Evolutionary conservation across 2,797 vertebrate species (phyloP).

Genomic region (Phalanger gymnotis): DNA sequence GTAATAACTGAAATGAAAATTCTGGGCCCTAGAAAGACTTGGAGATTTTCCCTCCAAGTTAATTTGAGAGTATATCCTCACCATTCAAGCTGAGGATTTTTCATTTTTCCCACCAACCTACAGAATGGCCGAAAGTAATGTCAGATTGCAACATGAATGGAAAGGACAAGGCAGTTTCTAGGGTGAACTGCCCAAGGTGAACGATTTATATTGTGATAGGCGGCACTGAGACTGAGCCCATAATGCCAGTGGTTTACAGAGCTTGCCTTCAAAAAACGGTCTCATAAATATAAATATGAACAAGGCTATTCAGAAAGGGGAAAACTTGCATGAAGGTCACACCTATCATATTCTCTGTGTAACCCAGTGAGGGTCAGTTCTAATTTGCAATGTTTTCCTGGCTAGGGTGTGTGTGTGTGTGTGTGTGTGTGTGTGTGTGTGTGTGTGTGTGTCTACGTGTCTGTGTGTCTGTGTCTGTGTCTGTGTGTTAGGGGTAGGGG

Average conservation of each 20-base stretch:
- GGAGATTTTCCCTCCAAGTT: conserved; percentile 3
- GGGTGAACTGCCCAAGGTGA: not conserved
- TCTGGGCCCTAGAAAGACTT: conserved; percentile 8
- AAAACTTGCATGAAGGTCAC: not conserved
- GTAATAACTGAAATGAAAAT: conserved; percentile 37
- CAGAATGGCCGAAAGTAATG: too few relatives aligned
- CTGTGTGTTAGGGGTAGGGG: not conserved
- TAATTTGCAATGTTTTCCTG: not conserved
- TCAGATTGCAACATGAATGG: not conserved
- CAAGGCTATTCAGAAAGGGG: not conserved
- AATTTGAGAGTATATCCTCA: conserved; percentile 12
- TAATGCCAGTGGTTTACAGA: not conserved
- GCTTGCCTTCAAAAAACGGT: not conserved
- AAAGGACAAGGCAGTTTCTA: not conserved
- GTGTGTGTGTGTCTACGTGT: too few relatives aligned
- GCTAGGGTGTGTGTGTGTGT: not conserved
- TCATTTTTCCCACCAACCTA: not conserved
- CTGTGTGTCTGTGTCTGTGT: too few relatives aligned
- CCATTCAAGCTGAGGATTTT: not conserved
- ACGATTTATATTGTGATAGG: not conserved
- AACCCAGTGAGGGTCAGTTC: not conserved
- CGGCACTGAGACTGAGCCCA: not conserved
- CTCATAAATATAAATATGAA: conserved; percentile 20
- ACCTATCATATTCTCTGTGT: not conserved
- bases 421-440: too few relatives aligned